Percentiles rank a stretch among this genome's conserved stretches.
phyloP scores from a whole-genome alignment of 2,888 invertebrate species.

The Drosophila pseudotalamancana region DNA sequence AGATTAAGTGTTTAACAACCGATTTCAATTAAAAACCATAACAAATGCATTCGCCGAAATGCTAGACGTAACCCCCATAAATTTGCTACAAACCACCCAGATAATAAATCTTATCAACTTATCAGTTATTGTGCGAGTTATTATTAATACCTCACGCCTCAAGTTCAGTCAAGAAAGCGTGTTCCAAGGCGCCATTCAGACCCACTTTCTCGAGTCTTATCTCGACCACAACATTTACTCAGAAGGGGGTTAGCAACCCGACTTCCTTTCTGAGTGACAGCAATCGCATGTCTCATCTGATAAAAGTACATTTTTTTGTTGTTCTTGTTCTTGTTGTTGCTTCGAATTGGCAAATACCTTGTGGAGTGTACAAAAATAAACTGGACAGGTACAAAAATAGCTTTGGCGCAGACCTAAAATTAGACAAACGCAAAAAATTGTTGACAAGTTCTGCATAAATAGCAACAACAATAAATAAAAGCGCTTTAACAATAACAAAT shows the following conservation, averaged over 20 bases:
- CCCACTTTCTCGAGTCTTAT: constrained; percentile 47
- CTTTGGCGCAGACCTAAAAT: constrained; percentile 41
- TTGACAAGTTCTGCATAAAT: constrained; percentile 35
- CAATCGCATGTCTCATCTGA: constrained; percentile 9
- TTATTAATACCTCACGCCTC: constrained; percentile 19
- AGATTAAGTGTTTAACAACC: constrained; percentile 11
- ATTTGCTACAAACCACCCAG: neutral
- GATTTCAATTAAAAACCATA: constrained; percentile 21
- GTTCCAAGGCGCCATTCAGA: constrained; percentile 28
- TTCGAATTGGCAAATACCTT: neutral
- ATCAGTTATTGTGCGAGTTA: constrained; percentile 26
- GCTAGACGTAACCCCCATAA: constrained; percentile 5
- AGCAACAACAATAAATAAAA: constrained; percentile 26
- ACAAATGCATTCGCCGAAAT: constrained; percentile 28
- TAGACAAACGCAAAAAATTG: constrained; percentile 14
- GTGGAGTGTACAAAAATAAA: constrained; percentile 40
- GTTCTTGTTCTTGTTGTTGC: no score
- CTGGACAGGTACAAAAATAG: constrained; percentile 35
- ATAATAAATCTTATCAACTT: constrained; percentile 23
- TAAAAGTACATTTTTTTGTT: constrained; percentile 2
- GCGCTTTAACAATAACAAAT: constrained; percentile 29
- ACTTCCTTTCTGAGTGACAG: constrained; percentile 5
- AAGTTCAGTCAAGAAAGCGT: constrained; percentile 33
- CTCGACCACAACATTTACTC: neutral
- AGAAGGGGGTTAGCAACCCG: constrained; percentile 29